Percentiles rank a stretch among this genome's conserved stretches.
These are phyloP conservation scores for Cirrhinus molitorella DNA, from an alignment of 2,797 vertebrate species.

Conservation along the genomic window DNA sequence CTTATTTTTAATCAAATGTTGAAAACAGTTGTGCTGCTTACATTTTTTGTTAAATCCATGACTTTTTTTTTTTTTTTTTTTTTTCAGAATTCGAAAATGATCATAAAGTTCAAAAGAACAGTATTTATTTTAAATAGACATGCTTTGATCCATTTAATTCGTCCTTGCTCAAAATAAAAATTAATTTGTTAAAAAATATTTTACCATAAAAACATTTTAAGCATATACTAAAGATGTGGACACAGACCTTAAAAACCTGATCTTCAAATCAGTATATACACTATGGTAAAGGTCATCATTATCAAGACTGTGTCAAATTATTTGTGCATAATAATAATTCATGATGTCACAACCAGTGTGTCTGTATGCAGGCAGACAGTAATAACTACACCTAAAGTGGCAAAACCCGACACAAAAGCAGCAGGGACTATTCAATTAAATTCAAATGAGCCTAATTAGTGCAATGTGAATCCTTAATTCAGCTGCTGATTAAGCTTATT, in stretches of 20 bases:
- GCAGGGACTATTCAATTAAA: conserved; percentile 48
- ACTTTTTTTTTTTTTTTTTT: neutral
- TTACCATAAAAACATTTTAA: too few relatives aligned
- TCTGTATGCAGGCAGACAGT: neutral
- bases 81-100: neutral
- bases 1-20: neutral
- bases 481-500: conserved; percentile 57
- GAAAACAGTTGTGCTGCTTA: neutral
- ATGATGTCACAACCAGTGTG: neutral
- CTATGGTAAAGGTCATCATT: neutral
- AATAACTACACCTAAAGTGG: neutral
- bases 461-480: conserved; percentile 43
- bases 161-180: neutral
- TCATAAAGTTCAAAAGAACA: conserved; percentile 2
- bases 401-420: conserved; percentile 36
- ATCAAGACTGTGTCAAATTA: neutral
- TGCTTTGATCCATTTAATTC: neutral
- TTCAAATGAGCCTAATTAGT: conserved; percentile 54
- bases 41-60: neutral
- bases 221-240: too few relatives aligned
- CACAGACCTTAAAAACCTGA: too few relatives aligned
- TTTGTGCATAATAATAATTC: neutral
- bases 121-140: neutral
- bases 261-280: too few relatives aligned
- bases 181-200: neutral